Conservation (phyloP, 2,113 vertebrate species). For the Narcine bancroftii region DNA sequence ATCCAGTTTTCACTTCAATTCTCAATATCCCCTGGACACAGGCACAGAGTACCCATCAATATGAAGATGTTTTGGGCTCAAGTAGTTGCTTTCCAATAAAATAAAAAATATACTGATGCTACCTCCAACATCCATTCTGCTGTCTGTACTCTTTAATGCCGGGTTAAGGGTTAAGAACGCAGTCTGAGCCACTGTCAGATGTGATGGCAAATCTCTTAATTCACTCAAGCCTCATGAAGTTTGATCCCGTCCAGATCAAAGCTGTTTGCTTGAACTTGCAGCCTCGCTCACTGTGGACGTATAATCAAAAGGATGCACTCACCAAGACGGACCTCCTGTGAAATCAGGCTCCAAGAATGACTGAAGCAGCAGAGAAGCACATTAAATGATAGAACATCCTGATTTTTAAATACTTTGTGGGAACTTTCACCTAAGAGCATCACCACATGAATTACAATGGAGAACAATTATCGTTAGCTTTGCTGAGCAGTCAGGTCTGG, state of each 20-base stretch:
- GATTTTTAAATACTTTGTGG: too few species aligned
- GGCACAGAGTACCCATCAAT: not conserved
- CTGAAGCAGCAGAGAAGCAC: too few species aligned
- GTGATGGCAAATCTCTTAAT: not conserved
- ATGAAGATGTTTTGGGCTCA: not conserved
- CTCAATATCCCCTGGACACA: not conserved
- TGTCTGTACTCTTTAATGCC: not conserved
- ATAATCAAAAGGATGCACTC: not conserved
- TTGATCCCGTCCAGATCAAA: not conserved
- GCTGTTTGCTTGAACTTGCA: not conserved
- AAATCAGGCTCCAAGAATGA: not conserved
- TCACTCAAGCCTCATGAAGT: not conserved
- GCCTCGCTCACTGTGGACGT: not conserved
- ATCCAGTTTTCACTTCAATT: too few species aligned
- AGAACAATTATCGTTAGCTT: not conserved
- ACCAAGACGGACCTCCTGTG: not conserved
- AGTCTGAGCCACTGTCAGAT: too few species aligned
- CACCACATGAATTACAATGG: not conserved
- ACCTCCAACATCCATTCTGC: not conserved
- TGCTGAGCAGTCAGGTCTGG: not conserved
- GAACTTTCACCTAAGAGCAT: not conserved
- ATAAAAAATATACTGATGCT: not conserved
- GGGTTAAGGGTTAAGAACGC: not conserved
- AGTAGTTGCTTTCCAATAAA: not conserved
- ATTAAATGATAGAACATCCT: too few species aligned